Percentiles rank a stretch among this genome's conserved stretches.
Evolutionary conservation across 1,140 invertebrate species (phyloP).

Genomic region (Drepana arcuata): DNA sequence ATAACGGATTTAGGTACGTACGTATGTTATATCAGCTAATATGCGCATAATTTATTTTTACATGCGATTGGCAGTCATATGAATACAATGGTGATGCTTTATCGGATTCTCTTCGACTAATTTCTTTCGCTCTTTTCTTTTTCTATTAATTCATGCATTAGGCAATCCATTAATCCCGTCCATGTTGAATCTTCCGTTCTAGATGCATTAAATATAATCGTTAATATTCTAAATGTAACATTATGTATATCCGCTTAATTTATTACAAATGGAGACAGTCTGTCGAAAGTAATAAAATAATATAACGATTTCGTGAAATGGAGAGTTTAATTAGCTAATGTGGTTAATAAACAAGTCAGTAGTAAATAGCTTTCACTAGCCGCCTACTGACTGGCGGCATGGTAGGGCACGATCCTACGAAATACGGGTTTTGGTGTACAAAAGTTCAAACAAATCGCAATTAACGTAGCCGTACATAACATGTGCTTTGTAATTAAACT

Average conservation of each 20-base stretch:
- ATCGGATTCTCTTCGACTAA: conserved; percentile 19
- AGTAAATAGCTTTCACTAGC: conserved; percentile 38
- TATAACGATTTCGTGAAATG: conserved; percentile 23
- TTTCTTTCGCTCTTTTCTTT: no score
- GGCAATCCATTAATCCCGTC: no score
- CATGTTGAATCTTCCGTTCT: no score
- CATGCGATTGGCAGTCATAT: conserved; percentile 33
- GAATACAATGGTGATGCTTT: conserved; percentile 45
- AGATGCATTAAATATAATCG: no score
- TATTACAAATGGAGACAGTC: conserved; percentile 1
- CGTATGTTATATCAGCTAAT: conserved; percentile 20
- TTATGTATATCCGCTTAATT: no score
- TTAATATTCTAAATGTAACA: no score
- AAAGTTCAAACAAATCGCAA: conserved; percentile 12
- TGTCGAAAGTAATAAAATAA: neutral
- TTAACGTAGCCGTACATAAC: conserved; percentile 18
- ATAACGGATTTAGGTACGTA: conserved; percentile 24
- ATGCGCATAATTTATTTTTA: conserved; percentile 25
- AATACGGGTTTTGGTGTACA: conserved; percentile 12
- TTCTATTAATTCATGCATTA: no score
- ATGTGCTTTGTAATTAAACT: conserved; percentile 30
- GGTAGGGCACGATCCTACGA: conserved; percentile 7
- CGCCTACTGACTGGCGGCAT: conserved; percentile 18
- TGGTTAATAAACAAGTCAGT: conserved; percentile 16
- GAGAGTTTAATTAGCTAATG: conserved; percentile 30